These are phyloP conservation scores for Heliopora coerulea DNA, from an alignment of 92 coral and sea anemone species.

Conservation along the genomic window DNA sequence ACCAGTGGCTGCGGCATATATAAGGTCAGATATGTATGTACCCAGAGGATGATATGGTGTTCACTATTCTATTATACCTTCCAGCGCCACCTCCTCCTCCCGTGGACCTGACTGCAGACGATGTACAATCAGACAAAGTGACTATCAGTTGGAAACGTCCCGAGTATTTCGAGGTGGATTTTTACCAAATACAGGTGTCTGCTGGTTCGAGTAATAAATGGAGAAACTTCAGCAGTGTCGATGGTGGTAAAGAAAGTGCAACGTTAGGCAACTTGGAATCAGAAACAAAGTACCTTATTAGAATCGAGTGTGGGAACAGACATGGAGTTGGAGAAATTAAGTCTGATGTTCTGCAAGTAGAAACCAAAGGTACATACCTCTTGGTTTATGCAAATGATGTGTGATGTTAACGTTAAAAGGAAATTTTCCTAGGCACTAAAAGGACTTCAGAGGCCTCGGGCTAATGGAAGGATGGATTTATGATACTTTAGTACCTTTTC, in stretches of 20 bases:
- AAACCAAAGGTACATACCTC: too few species aligned
- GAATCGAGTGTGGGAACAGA: constrained; percentile 1
- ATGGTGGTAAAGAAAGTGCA: background rate
- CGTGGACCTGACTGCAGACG: constrained; percentile 28
- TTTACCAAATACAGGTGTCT: constrained; percentile 12
- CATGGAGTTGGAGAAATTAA: constrained; percentile 13
- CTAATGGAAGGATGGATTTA: too few species aligned
- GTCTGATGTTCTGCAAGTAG: constrained; percentile 6
- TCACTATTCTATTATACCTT: too few species aligned
- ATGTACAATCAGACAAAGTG: constrained; percentile 13
- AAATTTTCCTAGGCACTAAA: too few species aligned
- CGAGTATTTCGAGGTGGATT: constrained; percentile 10
- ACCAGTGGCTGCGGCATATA: too few species aligned
- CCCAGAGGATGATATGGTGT: too few species aligned
- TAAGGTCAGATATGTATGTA: too few species aligned
- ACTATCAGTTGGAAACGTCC: constrained; percentile 48
- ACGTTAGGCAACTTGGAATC: constrained; percentile 2
- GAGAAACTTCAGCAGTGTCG: background rate
- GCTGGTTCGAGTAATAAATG: constrained; percentile 6
- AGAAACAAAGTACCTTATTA: background rate
- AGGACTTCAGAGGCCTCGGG: too few species aligned
- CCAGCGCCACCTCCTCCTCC: constrained; percentile 45
- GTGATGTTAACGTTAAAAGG: too few species aligned
- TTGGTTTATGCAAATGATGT: too few species aligned
- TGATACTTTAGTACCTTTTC: too few species aligned